phyloP scores from a whole-genome alignment of 2,797 vertebrate genomes.

The Chloroceryle inda region DNA sequence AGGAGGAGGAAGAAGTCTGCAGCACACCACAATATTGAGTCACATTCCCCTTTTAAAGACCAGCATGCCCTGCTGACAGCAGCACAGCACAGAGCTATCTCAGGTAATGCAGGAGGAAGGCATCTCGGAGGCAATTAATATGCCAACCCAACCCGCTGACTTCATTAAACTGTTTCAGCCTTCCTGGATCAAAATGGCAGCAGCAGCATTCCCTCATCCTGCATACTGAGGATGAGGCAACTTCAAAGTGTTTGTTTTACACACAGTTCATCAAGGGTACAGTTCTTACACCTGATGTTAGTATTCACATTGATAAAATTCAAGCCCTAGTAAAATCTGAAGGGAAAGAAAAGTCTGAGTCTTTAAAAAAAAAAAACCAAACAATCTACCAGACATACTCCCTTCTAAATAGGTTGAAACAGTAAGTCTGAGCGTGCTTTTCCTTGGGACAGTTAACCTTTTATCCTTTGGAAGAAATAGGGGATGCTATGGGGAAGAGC shows the following conservation, averaged over 20 bases:
- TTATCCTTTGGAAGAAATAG: background rate
- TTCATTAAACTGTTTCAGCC: background rate
- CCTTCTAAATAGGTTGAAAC: background rate
- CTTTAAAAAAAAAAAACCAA: background rate
- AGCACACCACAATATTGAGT: fast-evolving
- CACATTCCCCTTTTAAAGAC: background rate
- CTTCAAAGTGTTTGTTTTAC: background rate
- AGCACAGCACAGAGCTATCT: background rate
- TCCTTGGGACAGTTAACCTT: background rate
- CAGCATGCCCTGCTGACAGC: fast-evolving
- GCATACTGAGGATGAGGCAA: background rate
- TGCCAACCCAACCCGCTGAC: fast-evolving
- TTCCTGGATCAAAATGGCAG: background rate
- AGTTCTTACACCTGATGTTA: background rate
- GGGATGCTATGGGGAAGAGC: background rate
- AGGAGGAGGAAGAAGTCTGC: background rate
- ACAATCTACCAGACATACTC: background rate
- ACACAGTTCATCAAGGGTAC: background rate
- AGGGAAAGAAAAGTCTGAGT: background rate
- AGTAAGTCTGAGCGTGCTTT: background rate
- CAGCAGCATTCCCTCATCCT: background rate
- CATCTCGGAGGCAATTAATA: fast-evolving
- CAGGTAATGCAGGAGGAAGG: background rate
- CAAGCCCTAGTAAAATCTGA: background rate
- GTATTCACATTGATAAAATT: background rate